These are phyloP conservation scores for Lerista edwardsae DNA, from an alignment of 2,797 vertebrate genomes.

Conservation along the genomic window DNA sequence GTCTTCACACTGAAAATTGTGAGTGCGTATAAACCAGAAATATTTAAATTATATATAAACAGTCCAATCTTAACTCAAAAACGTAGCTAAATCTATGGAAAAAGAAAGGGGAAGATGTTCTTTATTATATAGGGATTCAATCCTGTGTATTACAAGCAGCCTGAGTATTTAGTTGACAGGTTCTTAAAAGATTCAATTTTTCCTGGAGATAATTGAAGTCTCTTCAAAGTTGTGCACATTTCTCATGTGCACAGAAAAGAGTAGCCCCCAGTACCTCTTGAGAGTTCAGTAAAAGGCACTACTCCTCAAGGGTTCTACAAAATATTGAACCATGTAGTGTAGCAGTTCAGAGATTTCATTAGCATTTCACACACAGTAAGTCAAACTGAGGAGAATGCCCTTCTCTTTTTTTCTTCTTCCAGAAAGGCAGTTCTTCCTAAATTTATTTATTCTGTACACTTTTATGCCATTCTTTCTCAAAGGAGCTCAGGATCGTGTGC, in stretches of 20 bases:
- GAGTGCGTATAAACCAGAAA: conserved; percentile 62
- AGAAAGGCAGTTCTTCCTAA: neutral
- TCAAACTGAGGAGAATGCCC: conserved; percentile 37
- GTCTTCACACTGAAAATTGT: conserved; percentile 57
- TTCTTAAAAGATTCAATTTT: conserved; percentile 74
- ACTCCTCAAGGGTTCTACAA: conserved; percentile 54
- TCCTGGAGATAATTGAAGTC: conserved; percentile 62
- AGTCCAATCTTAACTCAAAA: conserved; percentile 69
- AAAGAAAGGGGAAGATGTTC: conserved; percentile 61
- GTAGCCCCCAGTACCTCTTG: conserved; percentile 24
- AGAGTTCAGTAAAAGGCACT: conserved; percentile 47
- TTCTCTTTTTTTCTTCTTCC: conserved; percentile 4
- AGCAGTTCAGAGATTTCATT: conserved; percentile 56
- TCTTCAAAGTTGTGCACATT: conserved; percentile 56
- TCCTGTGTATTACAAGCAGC: conserved; percentile 64
- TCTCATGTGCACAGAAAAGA: conserved; percentile 56
- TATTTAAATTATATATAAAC: conserved; percentile 76
- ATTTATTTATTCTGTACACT: conserved; percentile 13
- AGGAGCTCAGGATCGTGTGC: too few species aligned
- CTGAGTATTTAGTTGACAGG: conserved; percentile 67
- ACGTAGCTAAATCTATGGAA: conserved; percentile 62
- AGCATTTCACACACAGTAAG: conserved; percentile 29
- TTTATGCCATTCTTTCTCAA: too few species aligned
- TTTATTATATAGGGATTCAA: conserved; percentile 66
- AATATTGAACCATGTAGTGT: conserved; percentile 48